These are phyloP conservation scores for Cariama cristata DNA, from an alignment of 2,113 vertebrate genomes.

Conservation along the genomic window DNA sequence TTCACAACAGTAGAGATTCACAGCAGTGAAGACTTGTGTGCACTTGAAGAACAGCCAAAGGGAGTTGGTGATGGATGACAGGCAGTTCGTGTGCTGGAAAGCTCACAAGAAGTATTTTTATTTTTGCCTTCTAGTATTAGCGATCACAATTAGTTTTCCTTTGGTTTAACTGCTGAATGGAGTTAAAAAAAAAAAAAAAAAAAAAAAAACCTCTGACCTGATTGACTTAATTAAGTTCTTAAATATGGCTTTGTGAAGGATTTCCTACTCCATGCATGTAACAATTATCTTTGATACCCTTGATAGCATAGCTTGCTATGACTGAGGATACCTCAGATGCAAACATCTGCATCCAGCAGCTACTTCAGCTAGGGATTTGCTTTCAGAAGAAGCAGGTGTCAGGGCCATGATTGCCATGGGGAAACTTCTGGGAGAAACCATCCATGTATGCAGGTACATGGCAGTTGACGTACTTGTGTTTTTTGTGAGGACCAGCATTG, in stretches of 20 bases:
- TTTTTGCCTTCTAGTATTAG: slow-evolving; percentile 34
- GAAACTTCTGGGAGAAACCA: background rate
- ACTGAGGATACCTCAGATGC: background rate
- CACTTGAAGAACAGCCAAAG: background rate
- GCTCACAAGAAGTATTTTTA: background rate
- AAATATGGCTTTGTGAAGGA: slow-evolving; percentile 1
- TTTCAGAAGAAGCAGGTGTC: background rate
- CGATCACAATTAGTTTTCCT: background rate
- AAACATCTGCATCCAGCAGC: background rate
- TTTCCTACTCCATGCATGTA: background rate
- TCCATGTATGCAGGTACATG: fast-evolving
- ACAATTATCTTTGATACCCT: background rate
- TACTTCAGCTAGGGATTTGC: background rate
- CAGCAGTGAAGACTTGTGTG: background rate
- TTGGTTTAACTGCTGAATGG: background rate
- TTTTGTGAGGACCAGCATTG: background rate
- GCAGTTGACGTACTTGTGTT: background rate
- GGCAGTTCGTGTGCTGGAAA: background rate
- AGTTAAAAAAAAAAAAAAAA: background rate
- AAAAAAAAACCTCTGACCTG: background rate
- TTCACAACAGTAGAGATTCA: background rate
- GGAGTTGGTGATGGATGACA: slow-evolving; percentile 3
- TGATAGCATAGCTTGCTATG: background rate
- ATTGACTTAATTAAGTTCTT: background rate
- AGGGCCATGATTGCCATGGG: background rate